These are phyloP conservation scores for Eulemur macaco DNA, from an alignment of 2,113 vertebrate species.

Conservation along the genomic window DNA sequence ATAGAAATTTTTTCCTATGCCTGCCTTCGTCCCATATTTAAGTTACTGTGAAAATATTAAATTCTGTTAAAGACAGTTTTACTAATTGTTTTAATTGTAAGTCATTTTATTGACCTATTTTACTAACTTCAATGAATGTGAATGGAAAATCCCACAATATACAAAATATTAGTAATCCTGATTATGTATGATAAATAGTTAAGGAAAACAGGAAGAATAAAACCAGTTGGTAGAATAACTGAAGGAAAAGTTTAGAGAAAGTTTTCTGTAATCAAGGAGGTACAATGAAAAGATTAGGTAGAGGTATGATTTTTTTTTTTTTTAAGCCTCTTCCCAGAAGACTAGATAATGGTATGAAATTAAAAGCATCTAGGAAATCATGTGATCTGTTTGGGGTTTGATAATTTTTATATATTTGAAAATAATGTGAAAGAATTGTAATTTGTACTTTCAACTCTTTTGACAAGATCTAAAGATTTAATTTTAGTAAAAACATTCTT, in stretches of 20 bases:
- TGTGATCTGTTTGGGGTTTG: slow-evolving; percentile 7
- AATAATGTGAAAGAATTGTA: background rate
- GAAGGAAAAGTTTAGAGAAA: slow-evolving; percentile 46
- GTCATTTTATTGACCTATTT: slow-evolving; percentile 28
- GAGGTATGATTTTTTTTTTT: background rate
- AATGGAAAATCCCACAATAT: background rate
- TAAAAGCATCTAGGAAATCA: background rate
- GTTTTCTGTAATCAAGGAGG: background rate
- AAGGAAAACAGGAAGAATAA: slow-evolving; percentile 12
- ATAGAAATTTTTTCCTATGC: background rate
- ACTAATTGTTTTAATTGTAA: slow-evolving; percentile 37
- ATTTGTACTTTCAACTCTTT: background rate
- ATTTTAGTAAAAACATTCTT: slow-evolving; percentile 4
- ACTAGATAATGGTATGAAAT: background rate
- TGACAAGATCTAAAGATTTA: background rate
- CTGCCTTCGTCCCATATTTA: slow-evolving; percentile 13
- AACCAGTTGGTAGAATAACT: slow-evolving; percentile 44
- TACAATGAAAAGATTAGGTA: slow-evolving; percentile 43
- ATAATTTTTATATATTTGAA: slow-evolving; percentile 28
- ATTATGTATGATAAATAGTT: background rate
- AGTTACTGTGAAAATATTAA: background rate
- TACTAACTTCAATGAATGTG: background rate
- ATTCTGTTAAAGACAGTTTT: slow-evolving; percentile 32
- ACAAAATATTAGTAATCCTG: background rate
- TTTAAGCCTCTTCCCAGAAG: too few relatives aligned